Conservation (phyloP, 2,797 vertebrate genomes). For the Labeo calbasu region DNA sequence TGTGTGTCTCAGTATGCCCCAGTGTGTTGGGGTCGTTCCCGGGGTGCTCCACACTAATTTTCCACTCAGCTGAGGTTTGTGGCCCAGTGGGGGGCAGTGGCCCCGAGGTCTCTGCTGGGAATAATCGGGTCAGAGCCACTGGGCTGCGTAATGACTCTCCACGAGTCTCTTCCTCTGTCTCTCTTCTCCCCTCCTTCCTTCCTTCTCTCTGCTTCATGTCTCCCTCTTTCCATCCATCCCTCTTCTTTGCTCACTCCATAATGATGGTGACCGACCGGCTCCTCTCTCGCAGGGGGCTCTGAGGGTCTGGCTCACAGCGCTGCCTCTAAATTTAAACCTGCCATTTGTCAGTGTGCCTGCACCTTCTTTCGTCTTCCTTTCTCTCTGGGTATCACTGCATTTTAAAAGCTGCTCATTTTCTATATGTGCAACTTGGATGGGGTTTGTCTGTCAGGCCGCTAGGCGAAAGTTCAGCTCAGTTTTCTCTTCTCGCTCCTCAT, state of each 20-base stretch:
- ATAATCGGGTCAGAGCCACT: slow-evolving; percentile 89
- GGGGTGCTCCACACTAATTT: slow-evolving; percentile 81
- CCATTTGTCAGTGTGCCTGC: slow-evolving; percentile 32
- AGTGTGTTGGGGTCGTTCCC: slow-evolving; percentile 39
- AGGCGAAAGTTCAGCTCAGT: slow-evolving; percentile 30
- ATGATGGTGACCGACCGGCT: slow-evolving; percentile 43
- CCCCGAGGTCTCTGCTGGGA: slow-evolving; percentile 77
- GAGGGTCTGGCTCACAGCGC: slow-evolving; percentile 34
- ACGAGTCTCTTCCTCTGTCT: slow-evolving; percentile 24
- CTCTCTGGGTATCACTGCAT: slow-evolving; percentile 29
- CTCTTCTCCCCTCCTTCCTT: slow-evolving; percentile 47
- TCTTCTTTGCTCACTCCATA: slow-evolving; percentile 34
- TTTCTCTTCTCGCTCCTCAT: slow-evolving; percentile 24
- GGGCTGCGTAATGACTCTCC: slow-evolving; percentile 89
- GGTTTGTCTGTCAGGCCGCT: slow-evolving; percentile 28
- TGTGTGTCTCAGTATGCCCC: slow-evolving; percentile 37
- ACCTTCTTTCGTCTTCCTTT: slow-evolving; percentile 10
- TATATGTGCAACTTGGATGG: neutral
- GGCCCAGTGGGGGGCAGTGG: slow-evolving; percentile 39
- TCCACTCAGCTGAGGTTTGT: slow-evolving; percentile 78
- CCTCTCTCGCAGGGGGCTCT: slow-evolving; percentile 35
- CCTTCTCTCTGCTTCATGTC: slow-evolving; percentile 17
- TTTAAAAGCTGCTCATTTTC: slow-evolving; percentile 35
- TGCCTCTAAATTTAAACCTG: slow-evolving; percentile 58
- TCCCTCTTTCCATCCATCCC: slow-evolving; percentile 1